Percentiles rank a stretch among this genome's conserved stretches.
phyloP scores from a whole-genome alignment of 2,797 vertebrate species.

The Molothrus aeneus region DNA sequence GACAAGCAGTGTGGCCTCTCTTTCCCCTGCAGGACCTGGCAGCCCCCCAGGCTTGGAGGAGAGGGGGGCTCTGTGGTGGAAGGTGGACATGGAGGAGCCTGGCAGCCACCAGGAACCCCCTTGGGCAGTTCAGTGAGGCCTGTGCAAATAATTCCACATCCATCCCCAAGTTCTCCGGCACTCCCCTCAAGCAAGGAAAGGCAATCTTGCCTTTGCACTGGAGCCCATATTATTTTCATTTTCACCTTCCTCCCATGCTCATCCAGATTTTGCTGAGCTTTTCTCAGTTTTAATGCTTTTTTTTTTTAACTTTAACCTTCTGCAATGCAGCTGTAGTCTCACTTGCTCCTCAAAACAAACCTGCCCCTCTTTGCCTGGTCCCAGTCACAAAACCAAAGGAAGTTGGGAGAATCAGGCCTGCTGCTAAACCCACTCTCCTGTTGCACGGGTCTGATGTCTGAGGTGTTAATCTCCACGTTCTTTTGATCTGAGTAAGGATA shows the following conservation, averaged over 20 bases:
- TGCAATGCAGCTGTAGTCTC: neutral
- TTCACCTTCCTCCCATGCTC: neutral
- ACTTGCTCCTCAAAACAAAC: neutral
- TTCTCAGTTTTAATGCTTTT: neutral
- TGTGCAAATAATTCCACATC: neutral
- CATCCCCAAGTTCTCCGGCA: neutral
- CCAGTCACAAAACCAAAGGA: neutral
- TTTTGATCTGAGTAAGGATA: constrained; percentile 72
- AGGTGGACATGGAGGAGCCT: neutral
- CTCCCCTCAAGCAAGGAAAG: neutral
- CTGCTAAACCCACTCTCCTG: neutral
- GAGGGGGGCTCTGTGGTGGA: neutral
- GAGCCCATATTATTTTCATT: neutral
- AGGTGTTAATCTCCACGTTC: constrained; percentile 63
- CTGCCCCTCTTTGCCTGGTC: neutral
- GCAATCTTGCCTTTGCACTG: neutral
- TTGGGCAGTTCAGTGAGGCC: neutral
- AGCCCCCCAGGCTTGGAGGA: neutral
- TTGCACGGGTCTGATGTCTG: constrained; percentile 55
- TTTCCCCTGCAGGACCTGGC: neutral
- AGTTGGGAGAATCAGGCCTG: neutral
- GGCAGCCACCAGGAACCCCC: neutral
- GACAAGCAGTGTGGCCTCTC: neutral
- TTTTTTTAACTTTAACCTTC: neutral
- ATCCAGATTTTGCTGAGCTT: neutral